phyloP scores from a whole-genome alignment of 1,140 invertebrate species.

The Euwallacea fornicatus region DNA sequence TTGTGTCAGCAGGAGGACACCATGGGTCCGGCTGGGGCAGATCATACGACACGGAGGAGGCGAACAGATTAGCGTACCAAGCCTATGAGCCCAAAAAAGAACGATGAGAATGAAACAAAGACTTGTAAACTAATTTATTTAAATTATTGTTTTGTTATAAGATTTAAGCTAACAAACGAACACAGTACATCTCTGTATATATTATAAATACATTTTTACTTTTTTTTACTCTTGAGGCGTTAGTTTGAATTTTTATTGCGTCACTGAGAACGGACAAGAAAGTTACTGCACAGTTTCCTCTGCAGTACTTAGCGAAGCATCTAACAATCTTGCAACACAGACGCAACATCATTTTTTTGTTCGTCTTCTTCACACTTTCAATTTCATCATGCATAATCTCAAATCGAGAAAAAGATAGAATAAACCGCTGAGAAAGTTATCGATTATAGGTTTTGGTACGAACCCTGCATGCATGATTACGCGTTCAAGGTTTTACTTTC shows the following conservation, averaged over 20 bases:
- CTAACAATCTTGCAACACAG: too few relatives aligned
- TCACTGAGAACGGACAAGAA: too few relatives aligned
- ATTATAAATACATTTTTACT: slow-evolving; percentile 27
- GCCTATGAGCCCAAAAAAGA: slow-evolving; percentile 58
- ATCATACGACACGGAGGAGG: slow-evolving; percentile 62
- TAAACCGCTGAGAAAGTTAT: slow-evolving; percentile 19
- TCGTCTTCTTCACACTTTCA: slow-evolving; percentile 30
- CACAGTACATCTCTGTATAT: slow-evolving; percentile 8
- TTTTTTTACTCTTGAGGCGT: not conserved
- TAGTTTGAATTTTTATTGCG: not conserved
- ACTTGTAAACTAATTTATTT: slow-evolving; percentile 46
- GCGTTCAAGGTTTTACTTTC: slow-evolving; percentile 27
- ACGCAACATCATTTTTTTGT: not conserved
- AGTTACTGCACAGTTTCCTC: too few relatives aligned
- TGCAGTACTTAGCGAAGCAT: too few relatives aligned
- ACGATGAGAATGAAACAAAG: slow-evolving; percentile 24
- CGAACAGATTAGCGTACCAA: slow-evolving; percentile 64
- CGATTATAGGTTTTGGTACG: not conserved
- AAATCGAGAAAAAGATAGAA: slow-evolving; percentile 12
- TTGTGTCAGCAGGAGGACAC: slow-evolving; percentile 63
- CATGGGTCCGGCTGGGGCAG: slow-evolving; percentile 73
- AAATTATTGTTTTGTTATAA: slow-evolving; percentile 41
- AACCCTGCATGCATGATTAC: slow-evolving; percentile 8
- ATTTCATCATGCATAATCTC: slow-evolving; percentile 13
- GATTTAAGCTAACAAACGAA: too few relatives aligned